phyloP scores from a whole-genome alignment of 1,140 invertebrate genomes.

The Ruditapes philippinarum region DNA sequence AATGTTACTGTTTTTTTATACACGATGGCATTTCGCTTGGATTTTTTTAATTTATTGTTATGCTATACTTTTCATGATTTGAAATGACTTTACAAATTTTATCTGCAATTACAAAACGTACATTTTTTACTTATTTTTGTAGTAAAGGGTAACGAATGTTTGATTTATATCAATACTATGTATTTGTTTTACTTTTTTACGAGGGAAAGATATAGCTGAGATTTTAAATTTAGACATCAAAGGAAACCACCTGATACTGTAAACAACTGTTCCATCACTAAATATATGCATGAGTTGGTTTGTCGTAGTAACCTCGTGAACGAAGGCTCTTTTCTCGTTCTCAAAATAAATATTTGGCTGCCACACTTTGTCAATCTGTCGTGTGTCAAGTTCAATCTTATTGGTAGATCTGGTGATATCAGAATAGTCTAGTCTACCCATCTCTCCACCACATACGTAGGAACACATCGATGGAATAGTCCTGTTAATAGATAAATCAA shows the following conservation, averaged over 20 bases:
- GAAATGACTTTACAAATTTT: no score
- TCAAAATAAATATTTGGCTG: conserved; percentile 84
- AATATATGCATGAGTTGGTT: conserved; percentile 85
- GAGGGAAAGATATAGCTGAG: no score
- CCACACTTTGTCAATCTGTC: conserved; percentile 80
- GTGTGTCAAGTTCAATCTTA: conserved; percentile 64
- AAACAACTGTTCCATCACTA: conserved; percentile 87
- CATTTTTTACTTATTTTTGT: no score
- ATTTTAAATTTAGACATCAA: no score
- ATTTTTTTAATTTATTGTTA: no score
- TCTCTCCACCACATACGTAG: conserved; percentile 59
- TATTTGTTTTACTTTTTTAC: no score
- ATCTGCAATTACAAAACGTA: no score
- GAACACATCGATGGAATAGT: conserved; percentile 37
- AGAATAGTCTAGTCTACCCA: conserved; percentile 39
- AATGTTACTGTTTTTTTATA: no score
- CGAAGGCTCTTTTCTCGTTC: conserved; percentile 84
- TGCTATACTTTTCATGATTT: no score
- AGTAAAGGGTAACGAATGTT: no score
- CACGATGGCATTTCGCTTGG: no score
- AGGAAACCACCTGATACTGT: conserved; percentile 73
- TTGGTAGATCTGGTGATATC: neutral
- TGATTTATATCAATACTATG: no score
- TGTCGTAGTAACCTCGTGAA: conserved; percentile 85
- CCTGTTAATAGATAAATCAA: neutral